A percentile compares a stretch with the other conserved stretches of the same genome.
phyloP scores from a whole-genome alignment of 2,888 invertebrate genomes.

The Thysanoteuthis rhombus region DNA sequence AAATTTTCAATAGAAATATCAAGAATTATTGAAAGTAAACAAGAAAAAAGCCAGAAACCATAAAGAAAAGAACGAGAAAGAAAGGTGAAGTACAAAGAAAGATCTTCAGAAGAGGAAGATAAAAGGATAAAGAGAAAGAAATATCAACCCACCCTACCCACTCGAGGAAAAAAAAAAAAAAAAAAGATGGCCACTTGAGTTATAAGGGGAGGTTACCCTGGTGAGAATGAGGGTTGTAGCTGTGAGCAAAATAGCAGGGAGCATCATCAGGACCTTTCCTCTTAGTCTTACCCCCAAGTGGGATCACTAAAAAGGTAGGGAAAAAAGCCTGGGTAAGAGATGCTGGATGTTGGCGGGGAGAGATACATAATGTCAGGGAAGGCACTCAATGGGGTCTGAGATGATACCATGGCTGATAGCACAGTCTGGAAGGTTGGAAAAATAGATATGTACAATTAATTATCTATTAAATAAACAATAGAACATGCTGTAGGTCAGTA shows the following conservation, averaged over 20 bases:
- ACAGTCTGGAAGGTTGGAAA: not conserved
- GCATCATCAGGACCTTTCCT: not conserved
- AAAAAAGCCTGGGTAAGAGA: not conserved
- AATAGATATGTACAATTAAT: not conserved
- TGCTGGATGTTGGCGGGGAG: not conserved
- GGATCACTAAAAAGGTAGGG: not conserved
- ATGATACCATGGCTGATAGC: not conserved
- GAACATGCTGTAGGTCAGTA: too few species aligned
- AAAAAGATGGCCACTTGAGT: not conserved
- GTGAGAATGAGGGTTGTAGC: not conserved
- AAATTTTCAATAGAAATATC: too few species aligned
- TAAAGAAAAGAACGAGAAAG: too few species aligned
- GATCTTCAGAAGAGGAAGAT: too few species aligned
- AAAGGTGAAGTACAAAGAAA: too few species aligned
- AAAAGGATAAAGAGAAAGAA: too few species aligned
- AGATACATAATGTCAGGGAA: not conserved
- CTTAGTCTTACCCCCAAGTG: not conserved
- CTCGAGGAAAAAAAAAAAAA: not conserved
- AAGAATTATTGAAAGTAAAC: too few species aligned
- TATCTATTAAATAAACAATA: not conserved
- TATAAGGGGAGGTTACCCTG: not conserved
- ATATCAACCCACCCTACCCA: too few species aligned
- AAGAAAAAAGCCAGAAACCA: too few species aligned
- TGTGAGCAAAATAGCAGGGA: not conserved
- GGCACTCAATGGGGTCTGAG: not conserved